Percentiles rank a stretch among this genome's conserved stretches.
phyloP scores from a whole-genome alignment of 2,113 vertebrate genomes.

The Zapornia atra region DNA sequence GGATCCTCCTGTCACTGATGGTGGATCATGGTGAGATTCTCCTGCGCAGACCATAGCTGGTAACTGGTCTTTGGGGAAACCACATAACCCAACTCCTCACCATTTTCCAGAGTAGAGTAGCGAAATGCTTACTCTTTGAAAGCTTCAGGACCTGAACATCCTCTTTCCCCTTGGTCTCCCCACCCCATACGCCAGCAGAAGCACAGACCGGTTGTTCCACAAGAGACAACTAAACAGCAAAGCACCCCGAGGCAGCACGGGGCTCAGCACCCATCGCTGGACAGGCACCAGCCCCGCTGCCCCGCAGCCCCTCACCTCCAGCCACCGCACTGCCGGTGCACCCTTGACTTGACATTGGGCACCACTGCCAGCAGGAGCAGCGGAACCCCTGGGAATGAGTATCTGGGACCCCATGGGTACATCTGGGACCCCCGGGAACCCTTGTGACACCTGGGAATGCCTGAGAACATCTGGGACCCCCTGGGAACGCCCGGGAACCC shows the following conservation, averaged over 20 bases:
- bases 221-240: rapidly evolving
- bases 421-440: too few species aligned
- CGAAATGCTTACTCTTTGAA: background rate
- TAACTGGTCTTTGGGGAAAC: background rate
- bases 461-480: too few species aligned
- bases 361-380: background rate
- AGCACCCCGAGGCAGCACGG: too few species aligned
- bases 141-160: background rate
- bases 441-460: too few species aligned
- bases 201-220: rapidly evolving
- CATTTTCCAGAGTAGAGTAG: background rate
- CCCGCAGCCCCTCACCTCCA: too few species aligned
- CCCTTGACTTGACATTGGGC: background rate
- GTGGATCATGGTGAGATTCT: background rate
- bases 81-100: background rate
- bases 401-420: too few species aligned
- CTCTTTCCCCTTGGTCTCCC: background rate
- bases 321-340: background rate
- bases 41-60: background rate
- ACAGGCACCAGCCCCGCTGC: too few species aligned
- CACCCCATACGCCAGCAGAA: background rate
- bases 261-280: rapidly evolving
- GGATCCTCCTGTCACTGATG: background rate
- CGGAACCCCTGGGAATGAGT: background rate
- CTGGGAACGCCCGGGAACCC: too few species aligned